Conservation (phyloP, 23 tunicate genomes). For the Phallusia fumigata region DNA sequence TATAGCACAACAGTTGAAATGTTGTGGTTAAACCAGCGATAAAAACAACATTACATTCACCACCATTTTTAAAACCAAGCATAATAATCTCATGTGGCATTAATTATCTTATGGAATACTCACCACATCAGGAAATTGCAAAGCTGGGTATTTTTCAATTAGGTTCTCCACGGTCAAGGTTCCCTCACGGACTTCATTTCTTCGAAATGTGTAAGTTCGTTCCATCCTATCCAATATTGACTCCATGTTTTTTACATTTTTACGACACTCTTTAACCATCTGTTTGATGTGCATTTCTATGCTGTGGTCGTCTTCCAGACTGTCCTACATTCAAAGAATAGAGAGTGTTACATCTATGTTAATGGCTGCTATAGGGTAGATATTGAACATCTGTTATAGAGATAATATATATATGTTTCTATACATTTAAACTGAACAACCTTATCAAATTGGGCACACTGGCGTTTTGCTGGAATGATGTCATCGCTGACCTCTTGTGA, state of each 20-base stretch:
- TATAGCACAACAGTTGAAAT: neutral
- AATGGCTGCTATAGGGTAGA: conserved; percentile 7
- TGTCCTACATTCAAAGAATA: conserved; percentile 10
- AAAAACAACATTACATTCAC: conserved; percentile 2
- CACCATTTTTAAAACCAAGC: conserved; percentile 11
- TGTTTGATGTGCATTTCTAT: conserved; percentile 13
- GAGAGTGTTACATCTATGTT: neutral
- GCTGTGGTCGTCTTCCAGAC: conserved; percentile 16
- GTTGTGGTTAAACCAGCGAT: neutral
- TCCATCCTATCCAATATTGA: neutral
- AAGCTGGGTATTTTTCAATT: conserved; percentile 20
- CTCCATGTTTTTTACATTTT: conserved; percentile 14
- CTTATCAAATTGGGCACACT: conserved; percentile 6
- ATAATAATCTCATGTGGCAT: conserved; percentile 1
- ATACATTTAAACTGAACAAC: conserved; percentile 1
- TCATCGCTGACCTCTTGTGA: neutral
- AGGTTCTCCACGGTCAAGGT: conserved; percentile 5
- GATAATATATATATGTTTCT: neutral
- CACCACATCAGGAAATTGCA: conserved; percentile 26
- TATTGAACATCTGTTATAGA: neutral
- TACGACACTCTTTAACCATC: conserved; percentile 4
- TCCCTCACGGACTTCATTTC: conserved; percentile 14
- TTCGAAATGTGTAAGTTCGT: conserved; percentile 13
- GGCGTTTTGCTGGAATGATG: conserved; percentile 15
- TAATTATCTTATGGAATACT: conserved; percentile 14